Evolutionary conservation across 2,888 invertebrate genomes (phyloP).

Genomic region (Malthinus flaveolus): DNA sequence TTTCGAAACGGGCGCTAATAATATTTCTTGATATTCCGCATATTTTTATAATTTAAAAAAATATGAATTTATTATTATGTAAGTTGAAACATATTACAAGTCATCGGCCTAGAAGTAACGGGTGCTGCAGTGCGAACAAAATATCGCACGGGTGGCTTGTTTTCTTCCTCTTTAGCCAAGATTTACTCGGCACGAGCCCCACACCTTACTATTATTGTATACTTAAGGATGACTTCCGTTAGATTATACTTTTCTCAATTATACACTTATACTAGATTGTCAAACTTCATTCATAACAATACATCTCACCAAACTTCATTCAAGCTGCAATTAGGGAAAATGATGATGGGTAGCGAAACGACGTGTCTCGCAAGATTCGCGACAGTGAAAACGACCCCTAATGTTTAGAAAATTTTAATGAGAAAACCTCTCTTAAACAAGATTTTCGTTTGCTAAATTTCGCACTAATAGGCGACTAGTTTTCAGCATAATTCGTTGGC

Average conservation of each 20-base stretch:
- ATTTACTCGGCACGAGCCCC: constrained; percentile 48
- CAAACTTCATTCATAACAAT: constrained; percentile 1
- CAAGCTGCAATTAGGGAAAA: background rate
- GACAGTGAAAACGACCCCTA: too few species aligned
- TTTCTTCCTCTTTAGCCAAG: constrained; percentile 42
- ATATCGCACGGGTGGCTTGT: constrained; percentile 53
- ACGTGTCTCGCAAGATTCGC: background rate
- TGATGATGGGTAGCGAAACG: background rate
- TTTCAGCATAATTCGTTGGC: too few species aligned
- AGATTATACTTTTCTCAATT: constrained; percentile 9
- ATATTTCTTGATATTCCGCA: too few species aligned
- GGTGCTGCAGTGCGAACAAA: constrained; percentile 51
- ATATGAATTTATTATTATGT: constrained; percentile 32
- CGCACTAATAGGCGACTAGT: too few species aligned
- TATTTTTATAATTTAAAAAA: too few species aligned
- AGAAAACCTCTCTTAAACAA: too few species aligned
- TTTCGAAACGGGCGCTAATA: too few species aligned
- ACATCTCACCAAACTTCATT: background rate
- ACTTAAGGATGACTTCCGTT: constrained; percentile 21
- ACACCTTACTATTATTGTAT: constrained; percentile 30
- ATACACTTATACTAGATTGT: background rate
- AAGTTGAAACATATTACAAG: constrained; percentile 48
- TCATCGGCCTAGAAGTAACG: constrained; percentile 53
- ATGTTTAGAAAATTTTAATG: too few species aligned
- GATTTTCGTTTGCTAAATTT: too few species aligned